Evolutionary conservation across 1,140 invertebrate genomes (phyloP), one percentile per base, ranked within the genome.

Genomic region (Hylyphantes graminicola): DNA sequence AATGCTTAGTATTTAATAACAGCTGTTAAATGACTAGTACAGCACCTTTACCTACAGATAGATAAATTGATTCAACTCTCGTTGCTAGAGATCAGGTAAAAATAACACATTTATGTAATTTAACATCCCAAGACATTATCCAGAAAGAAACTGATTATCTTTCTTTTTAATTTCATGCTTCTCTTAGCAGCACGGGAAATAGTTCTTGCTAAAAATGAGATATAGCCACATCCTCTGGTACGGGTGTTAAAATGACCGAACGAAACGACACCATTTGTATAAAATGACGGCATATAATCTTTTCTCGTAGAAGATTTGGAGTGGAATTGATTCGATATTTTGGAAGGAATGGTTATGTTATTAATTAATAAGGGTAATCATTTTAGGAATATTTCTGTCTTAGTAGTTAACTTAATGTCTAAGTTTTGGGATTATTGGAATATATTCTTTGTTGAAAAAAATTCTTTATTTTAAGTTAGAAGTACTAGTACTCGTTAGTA

Each of bases 151-250:
- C 10, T 0, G 7, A 74, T 57, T 15, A 57, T 57, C 19, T 74
- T 11, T 65, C 17, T 61, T 61, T 15, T 74, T 72, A 72, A 72
- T 72, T 72, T 74, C 72, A 57, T 35, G 54, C 11, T 57, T 74
- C 72, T 74, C 57, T 74, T 74, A 57, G n/a, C 54, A 59, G 35
- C 21, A 13, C n/a, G 53, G 72, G 72, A 74, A 74, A 74, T 74
- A 35, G 19, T 48, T 57, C 72, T 57, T 10, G 19, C 53, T 21
- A 13, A 61, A 57, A 59, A 57, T 21, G 50, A 53, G n/a, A 48
- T n/a, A 51, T 35, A 35, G 48, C 54, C 72, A 74, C 21, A 74
- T 74, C 54, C 53, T 35, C 19, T 4, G 17, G 53, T 57, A 2
- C 12, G 54, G 70, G 19, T 53, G 54, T 6, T 57, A 11, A 17